Evolutionary conservation across 2,113 vertebrate genomes (phyloP).

Genomic region (Orientallactaga bullata): DNA sequence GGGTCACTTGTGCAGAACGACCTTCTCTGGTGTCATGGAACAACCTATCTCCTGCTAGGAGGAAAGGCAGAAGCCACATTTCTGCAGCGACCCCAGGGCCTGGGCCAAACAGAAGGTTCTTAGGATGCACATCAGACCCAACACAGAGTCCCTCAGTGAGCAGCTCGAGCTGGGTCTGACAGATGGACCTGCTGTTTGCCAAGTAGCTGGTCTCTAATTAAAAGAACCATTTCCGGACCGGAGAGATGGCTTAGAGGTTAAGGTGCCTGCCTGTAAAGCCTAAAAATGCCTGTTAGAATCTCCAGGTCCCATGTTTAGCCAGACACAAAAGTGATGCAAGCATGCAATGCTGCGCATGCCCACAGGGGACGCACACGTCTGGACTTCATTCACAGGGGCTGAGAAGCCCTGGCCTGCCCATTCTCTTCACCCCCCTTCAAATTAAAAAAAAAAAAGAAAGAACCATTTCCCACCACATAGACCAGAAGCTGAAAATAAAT

Average conservation of each 20-base stretch:
- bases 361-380: too few relatives aligned
- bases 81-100: not conserved
- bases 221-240: not conserved
- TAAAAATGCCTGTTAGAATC: too few relatives aligned
- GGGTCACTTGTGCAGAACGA: not conserved
- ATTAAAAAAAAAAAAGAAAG: too few relatives aligned
- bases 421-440: too few relatives aligned
- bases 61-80: constrained; percentile 15
- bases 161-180: not conserved
- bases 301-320: too few relatives aligned
- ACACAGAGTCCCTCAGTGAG: not conserved
- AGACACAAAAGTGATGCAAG: too few relatives aligned
- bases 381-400: too few relatives aligned
- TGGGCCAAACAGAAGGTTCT: not conserved
- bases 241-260: too few relatives aligned
- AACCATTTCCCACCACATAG: not conserved
- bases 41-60: not conserved
- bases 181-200: not conserved
- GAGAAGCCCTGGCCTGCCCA: too few relatives aligned
- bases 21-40: not conserved
- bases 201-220: not conserved
- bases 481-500: not conserved
- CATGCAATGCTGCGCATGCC: too few relatives aligned
- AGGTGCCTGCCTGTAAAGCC: too few relatives aligned
- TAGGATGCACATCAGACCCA: not conserved